Percentiles rank a stretch among this genome's conserved stretches.
Evolutionary conservation across 2,888 invertebrate genomes (phyloP).

Genomic region (Polylopha cassiicola): DNA sequence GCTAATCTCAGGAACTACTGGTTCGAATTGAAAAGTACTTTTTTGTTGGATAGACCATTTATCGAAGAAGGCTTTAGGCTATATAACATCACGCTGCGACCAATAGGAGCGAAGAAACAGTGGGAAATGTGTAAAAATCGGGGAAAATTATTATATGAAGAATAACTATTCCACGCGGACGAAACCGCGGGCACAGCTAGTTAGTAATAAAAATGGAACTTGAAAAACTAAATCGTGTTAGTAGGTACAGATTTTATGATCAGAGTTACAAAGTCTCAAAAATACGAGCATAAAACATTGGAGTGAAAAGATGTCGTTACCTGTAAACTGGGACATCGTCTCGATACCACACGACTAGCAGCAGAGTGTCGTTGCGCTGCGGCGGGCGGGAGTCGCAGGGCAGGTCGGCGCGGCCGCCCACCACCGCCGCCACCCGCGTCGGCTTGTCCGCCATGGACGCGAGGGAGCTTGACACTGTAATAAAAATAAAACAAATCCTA

Average conservation of each 20-base stretch:
- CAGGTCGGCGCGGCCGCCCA: slow-evolving; percentile 86
- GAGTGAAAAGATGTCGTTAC: slow-evolving; percentile 58
- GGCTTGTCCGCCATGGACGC: slow-evolving; percentile 71
- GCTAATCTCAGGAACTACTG: too few relatives aligned
- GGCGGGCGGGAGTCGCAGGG: slow-evolving; percentile 91
- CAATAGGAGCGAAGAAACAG: too few relatives aligned
- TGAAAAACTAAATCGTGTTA: neutral
- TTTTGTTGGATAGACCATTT: too few relatives aligned
- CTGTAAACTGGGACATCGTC: slow-evolving; percentile 94
- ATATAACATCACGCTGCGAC: too few relatives aligned
- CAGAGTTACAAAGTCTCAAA: too few relatives aligned
- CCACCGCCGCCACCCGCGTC: slow-evolving; percentile 81
- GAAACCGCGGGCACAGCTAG: too few relatives aligned
- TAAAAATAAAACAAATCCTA: slow-evolving; percentile 12
- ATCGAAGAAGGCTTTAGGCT: too few relatives aligned
- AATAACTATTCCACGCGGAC: too few relatives aligned
- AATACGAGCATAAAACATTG: slow-evolving; percentile 10
- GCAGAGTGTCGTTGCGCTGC: slow-evolving; percentile 86
- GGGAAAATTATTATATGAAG: too few relatives aligned
- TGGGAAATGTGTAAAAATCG: too few relatives aligned
- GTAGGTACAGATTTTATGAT: neutral
- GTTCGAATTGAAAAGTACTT: too few relatives aligned
- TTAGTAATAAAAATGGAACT: too few relatives aligned
- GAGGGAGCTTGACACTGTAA: slow-evolving; percentile 43
- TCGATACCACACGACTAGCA: slow-evolving; percentile 94